A percentile compares a stretch with the other conserved stretches of the same genome.
Evolutionary conservation across 1,140 invertebrate species (phyloP).

Genomic region (Bradynema listronoti): DNA sequence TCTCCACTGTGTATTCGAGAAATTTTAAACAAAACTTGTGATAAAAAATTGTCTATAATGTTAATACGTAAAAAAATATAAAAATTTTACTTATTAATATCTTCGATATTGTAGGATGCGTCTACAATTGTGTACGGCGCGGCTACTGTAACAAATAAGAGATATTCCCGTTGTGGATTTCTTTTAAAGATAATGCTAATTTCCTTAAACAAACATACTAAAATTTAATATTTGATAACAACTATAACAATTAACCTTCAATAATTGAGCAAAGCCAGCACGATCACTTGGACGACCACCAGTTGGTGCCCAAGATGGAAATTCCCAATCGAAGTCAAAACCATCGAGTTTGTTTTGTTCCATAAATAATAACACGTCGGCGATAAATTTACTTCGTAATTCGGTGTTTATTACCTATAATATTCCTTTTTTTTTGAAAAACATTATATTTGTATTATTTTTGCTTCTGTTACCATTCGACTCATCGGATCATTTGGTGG

Average conservation of each 20-base stretch:
- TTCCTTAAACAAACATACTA: too few relatives aligned
- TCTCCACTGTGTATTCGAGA: too few relatives aligned
- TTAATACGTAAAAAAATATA: too few relatives aligned
- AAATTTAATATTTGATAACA: too few relatives aligned
- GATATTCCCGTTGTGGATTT: slow-evolving; percentile 13
- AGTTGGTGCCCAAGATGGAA: slow-evolving; percentile 39
- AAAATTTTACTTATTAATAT: slow-evolving; percentile 30
- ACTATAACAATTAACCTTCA: slow-evolving; percentile 22
- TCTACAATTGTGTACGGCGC: slow-evolving; percentile 36
- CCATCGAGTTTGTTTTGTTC: slow-evolving; percentile 33
- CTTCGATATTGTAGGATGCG: slow-evolving; percentile 31
- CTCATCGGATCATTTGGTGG: slow-evolving; percentile 25
- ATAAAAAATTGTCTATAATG: too few relatives aligned
- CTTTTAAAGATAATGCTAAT: too few relatives aligned
- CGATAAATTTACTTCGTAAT: slow-evolving; percentile 9
- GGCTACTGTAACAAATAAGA: slow-evolving; percentile 33
- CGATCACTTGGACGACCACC: slow-evolving; percentile 29
- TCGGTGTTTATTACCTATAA: slow-evolving; percentile 26
- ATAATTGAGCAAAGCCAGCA: slow-evolving; percentile 19
- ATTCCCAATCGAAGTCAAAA: slow-evolving; percentile 49
- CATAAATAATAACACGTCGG: slow-evolving; percentile 22
- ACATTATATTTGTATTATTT: too few relatives aligned
- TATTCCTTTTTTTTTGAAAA: slow-evolving; percentile 10
- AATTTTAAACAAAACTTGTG: too few relatives aligned
- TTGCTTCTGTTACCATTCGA: slow-evolving; percentile 21